Evolutionary conservation across 1,140 invertebrate genomes (phyloP).

Genomic region (Brachionus asplanchnoidis): DNA sequence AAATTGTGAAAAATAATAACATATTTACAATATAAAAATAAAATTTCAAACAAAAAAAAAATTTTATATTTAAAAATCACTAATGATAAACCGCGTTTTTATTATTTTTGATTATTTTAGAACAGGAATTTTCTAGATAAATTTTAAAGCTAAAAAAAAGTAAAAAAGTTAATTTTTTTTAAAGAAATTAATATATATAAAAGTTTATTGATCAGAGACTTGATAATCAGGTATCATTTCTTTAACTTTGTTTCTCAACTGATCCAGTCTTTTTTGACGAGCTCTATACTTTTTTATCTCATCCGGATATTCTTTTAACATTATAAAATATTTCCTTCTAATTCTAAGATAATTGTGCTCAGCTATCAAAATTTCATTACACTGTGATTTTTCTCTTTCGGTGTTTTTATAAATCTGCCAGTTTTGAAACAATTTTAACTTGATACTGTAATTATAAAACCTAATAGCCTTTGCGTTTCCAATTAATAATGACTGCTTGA

Average conservation of each 20-base stretch:
- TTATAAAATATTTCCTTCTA: conserved; percentile 45
- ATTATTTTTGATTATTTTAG: too few relatives aligned
- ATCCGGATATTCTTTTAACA: conserved; percentile 47
- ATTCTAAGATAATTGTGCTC: conserved; percentile 47
- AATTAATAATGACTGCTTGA: conserved; percentile 47
- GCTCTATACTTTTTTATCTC: conserved; percentile 46
- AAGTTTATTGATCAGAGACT: not conserved
- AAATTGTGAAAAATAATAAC: too few relatives aligned
- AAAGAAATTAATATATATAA: too few relatives aligned
- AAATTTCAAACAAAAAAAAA: too few relatives aligned
- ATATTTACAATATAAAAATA: too few relatives aligned
- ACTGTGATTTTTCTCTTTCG: conserved; percentile 46
- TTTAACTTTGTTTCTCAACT: conserved; percentile 50
- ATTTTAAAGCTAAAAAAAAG: too few relatives aligned
- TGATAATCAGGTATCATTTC: conserved; percentile 50
- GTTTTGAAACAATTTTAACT: conserved; percentile 44
- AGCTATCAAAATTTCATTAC: conserved; percentile 46
- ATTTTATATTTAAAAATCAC: too few relatives aligned
- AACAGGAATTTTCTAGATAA: too few relatives aligned
- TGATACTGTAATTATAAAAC: conserved; percentile 44
- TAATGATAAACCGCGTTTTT: too few relatives aligned
- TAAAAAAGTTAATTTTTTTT: too few relatives aligned
- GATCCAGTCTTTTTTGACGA: conserved; percentile 46
- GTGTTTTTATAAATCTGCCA: conserved; percentile 47
- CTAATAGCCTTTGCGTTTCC: conserved; percentile 46